Evolutionary conservation across 2,113 vertebrate genomes (phyloP), one percentile per base, ranked within the genome.

Genomic region (Amphiprion percula): DNA sequence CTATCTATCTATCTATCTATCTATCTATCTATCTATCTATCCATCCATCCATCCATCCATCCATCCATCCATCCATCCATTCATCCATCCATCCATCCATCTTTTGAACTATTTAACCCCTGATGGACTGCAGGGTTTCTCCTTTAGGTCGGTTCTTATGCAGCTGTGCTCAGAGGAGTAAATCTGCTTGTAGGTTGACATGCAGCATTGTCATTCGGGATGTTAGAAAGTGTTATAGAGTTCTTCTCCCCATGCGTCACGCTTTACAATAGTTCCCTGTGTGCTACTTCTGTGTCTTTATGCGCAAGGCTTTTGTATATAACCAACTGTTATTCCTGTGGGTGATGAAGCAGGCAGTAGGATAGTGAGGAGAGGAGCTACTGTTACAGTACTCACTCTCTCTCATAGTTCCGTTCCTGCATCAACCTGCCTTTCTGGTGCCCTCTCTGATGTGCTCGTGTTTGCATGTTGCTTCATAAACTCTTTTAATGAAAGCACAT

Each of bases 161-260:
- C 80, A 56, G 4, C 81, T 28, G 1, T 8, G 44, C 53, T 11
- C 30, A 63, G 44, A 74, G 74, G 68, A 81, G 76, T 65, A 55
- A 67, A 69, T 78, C 71, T 87, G 75, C 82, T 82, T 88, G 88
- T 92, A 63, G 80, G 63, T 47, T 65, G 70, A 90, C 88, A 84
- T 88, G 55, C 72, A 64, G n/a, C 61, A 61, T 92, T 92, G 91
- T 94, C 58, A 92, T 92, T 89, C 87, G 23, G 41, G 71, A 76
- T 80, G 88, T 90, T 87, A 79, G 88, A 89, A 90, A 92, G 89
- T 92, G 88, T 93, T 79, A 44, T 59, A 65, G 54, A 84, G 24
- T 78, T 77, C 78, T 41, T 83, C 87, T 93, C 87, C 64, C 46
- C 81, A 30, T 87, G 89, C 5, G 2, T 28, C 39, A 37, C 2